These are phyloP conservation scores for Pectinophora gossypiella DNA, from an alignment of 1,140 invertebrate genomes.

Conservation along the genomic window DNA sequence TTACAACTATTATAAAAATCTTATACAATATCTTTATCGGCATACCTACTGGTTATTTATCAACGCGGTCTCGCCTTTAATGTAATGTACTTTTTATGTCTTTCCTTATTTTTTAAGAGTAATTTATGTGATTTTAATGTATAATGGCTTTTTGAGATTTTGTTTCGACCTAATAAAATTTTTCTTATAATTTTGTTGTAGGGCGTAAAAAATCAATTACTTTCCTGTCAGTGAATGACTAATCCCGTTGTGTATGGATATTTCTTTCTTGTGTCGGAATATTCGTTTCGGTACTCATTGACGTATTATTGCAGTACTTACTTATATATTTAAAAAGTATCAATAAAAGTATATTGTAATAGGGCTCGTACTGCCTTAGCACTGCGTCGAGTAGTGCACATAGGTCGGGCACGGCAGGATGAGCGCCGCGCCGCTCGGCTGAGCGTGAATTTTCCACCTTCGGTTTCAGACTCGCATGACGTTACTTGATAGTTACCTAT, in stretches of 20 bases:
- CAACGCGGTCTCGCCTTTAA: constrained; percentile 14
- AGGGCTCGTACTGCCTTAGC: background rate
- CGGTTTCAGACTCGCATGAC: constrained; percentile 67
- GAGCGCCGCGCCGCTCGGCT: constrained; percentile 48
- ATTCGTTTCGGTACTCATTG: background rate
- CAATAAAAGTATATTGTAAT: background rate
- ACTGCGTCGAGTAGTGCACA: background rate
- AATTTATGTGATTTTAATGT: constrained; percentile 40
- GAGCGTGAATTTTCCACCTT: constrained; percentile 71
- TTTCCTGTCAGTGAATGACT: constrained; percentile 12
- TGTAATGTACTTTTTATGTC: constrained; percentile 45
- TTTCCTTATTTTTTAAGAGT: constrained; percentile 33
- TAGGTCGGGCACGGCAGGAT: constrained; percentile 12
- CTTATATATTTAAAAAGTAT: background rate
- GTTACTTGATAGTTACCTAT: constrained; percentile 61
- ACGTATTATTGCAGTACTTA: background rate
- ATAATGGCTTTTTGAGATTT: constrained; percentile 12
- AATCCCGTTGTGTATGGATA: constrained; percentile 11
- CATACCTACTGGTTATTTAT: constrained; percentile 14
- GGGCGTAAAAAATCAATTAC: constrained; percentile 24
- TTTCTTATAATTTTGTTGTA: constrained; percentile 19
- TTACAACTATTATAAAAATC: background rate
- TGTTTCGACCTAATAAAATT: constrained; percentile 20
- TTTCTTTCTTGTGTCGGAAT: constrained; percentile 1
- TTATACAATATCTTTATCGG: background rate